Conservation (phyloP, 2,797 vertebrate species). For the Melanotaenia pygmaea region DNA sequence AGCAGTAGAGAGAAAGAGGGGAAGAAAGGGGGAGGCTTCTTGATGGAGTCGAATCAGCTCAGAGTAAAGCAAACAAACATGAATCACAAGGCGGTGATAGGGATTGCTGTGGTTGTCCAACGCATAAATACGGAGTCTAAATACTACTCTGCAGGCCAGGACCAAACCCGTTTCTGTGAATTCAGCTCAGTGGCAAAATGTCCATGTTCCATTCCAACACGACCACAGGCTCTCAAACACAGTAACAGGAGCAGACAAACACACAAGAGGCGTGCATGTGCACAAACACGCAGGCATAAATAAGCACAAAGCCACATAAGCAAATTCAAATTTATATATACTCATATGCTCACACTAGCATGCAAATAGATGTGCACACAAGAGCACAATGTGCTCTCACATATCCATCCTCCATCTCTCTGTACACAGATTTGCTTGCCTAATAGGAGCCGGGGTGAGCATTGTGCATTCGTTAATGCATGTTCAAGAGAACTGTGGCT, state of each 20-base stretch:
- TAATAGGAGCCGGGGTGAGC: conserved; percentile 54
- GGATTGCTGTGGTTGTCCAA: conserved; percentile 76
- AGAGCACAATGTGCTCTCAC: conserved; percentile 30
- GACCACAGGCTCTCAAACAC: conserved; percentile 77
- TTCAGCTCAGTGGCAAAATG: conserved; percentile 77
- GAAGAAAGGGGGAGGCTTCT: conserved; percentile 31
- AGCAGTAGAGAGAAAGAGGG: neutral
- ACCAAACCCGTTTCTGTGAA: conserved; percentile 77
- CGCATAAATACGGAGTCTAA: conserved; percentile 81
- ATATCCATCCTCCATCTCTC: conserved; percentile 33
- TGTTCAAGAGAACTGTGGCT: conserved; percentile 38
- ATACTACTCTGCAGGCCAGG: conserved; percentile 73
- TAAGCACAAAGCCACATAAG: conserved; percentile 73
- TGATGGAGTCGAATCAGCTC: conserved; percentile 68
- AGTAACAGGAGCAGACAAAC: conserved; percentile 72
- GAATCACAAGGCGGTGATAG: conserved; percentile 77
- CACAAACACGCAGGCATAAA: conserved; percentile 67
- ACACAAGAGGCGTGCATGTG: conserved; percentile 54
- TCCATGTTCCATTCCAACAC: conserved; percentile 76
- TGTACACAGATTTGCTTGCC: conserved; percentile 35
- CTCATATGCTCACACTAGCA: conserved; percentile 50
- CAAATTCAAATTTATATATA: conserved; percentile 63
- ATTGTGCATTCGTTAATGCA: conserved; percentile 54
- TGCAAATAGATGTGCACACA: conserved; percentile 56
- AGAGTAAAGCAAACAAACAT: conserved; percentile 78